These are phyloP conservation scores for Oncorhynchus kisutch DNA, from an alignment of 2,113 vertebrate genomes.

Conservation along the genomic window DNA sequence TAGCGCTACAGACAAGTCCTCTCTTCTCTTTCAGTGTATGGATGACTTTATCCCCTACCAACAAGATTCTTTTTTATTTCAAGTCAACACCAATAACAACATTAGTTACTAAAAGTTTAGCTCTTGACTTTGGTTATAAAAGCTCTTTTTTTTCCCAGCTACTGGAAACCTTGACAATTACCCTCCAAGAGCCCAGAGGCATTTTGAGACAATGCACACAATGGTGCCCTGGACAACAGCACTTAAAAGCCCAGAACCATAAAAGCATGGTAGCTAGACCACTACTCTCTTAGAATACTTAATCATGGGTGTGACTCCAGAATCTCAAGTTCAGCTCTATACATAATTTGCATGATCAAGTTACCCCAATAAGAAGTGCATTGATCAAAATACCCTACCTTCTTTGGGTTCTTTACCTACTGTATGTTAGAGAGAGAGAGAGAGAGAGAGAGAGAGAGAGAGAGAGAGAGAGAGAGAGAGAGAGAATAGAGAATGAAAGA, in stretches of 20 bases:
- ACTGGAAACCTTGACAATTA: no score
- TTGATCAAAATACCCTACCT: neutral
- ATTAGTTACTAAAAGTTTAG: no score
- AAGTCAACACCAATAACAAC: no score
- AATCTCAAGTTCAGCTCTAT: slow-evolving; percentile 15
- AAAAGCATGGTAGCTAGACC: neutral
- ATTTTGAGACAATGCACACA: neutral
- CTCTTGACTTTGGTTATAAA: no score
- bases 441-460: neutral
- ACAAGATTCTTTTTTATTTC: no score
- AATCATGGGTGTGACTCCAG: slow-evolving; percentile 20
- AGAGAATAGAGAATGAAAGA: no score
- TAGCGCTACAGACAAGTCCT: no score
- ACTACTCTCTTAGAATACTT: neutral
- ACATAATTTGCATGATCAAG: neutral
- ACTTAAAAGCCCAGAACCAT: neutral
- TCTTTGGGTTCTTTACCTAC: neutral
- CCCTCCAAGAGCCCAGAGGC: no score
- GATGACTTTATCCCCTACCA: no score
- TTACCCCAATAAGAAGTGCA: neutral
- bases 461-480: no score
- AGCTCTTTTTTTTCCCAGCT: no score
- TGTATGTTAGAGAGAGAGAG: neutral
- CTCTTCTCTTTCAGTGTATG: no score
- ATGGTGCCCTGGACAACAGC: neutral